Conservation (phyloP, 1,140 invertebrate genomes). For the Nautilus pompilius region DNA sequence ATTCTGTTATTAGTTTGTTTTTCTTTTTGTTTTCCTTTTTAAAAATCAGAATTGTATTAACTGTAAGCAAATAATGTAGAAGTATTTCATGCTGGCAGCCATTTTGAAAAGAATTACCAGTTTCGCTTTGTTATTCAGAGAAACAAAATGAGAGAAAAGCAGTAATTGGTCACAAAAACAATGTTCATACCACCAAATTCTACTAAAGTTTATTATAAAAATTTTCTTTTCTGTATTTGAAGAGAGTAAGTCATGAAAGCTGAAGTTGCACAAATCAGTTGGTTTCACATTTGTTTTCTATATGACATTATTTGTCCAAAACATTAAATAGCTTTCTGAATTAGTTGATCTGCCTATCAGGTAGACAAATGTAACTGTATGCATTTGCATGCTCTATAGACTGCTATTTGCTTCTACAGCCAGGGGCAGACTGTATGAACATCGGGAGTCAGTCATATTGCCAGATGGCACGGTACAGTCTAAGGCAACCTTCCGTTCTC, state of each 20-base stretch:
- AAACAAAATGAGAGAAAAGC: no score
- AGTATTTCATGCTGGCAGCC: background rate
- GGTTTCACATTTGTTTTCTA: conserved; percentile 1
- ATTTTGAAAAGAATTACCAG: background rate
- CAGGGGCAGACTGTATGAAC: conserved; percentile 50
- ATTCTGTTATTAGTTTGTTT: no score
- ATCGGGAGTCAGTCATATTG: conserved; percentile 40
- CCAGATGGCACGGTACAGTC: conserved; percentile 20
- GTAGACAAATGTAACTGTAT: background rate
- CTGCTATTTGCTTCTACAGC: conserved; percentile 31
- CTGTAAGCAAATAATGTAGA: background rate
- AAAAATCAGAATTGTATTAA: background rate
- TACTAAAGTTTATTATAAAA: background rate
- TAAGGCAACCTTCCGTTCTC: conserved; percentile 23
- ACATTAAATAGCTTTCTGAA: background rate
- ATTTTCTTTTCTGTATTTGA: conserved; percentile 2
- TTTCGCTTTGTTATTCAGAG: background rate
- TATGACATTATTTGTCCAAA: background rate
- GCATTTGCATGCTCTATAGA: conserved; percentile 4
- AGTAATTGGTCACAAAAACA: no score
- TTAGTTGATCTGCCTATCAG: background rate
- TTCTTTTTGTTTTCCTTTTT: no score
- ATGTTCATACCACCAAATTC: background rate
- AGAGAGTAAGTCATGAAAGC: background rate
- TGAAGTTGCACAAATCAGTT: background rate